Evolutionary conservation across 35 echinoderm and acorn worm species (phyloP).

Genomic region (Lytechinus pictus): DNA sequence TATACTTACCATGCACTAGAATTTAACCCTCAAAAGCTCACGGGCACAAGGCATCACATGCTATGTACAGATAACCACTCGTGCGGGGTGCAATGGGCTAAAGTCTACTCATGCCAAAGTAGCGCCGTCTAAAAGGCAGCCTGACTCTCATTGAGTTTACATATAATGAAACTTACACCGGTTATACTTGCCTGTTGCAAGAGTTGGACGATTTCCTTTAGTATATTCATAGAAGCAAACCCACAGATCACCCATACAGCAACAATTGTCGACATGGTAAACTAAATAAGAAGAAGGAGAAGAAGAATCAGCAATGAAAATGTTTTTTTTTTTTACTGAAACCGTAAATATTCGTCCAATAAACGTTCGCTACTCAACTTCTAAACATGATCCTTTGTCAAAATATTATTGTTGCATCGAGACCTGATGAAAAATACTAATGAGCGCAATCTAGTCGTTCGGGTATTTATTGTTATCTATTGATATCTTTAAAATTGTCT

Average conservation of each 20-base stretch:
- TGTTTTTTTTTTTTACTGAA: too few relatives aligned
- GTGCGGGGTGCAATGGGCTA: slow-evolving; percentile 14
- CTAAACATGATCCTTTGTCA: too few relatives aligned
- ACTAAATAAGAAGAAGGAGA: background rate
- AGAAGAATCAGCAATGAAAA: too few relatives aligned
- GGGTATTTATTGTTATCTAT: too few relatives aligned
- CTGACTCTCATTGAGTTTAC: background rate
- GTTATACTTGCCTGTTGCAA: slow-evolving; percentile 73
- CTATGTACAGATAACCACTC: background rate
- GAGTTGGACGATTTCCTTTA: slow-evolving; percentile 87
- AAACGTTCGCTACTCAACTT: too few relatives aligned
- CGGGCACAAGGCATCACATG: background rate
- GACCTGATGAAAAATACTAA: too few relatives aligned
- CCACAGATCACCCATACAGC: slow-evolving; percentile 50
- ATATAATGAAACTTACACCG: slow-evolving; percentile 32
- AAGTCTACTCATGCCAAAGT: background rate
- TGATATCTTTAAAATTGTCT: too few relatives aligned
- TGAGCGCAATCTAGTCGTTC: too few relatives aligned
- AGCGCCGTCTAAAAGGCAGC: background rate
- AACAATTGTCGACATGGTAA: background rate
- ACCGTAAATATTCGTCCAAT: too few relatives aligned
- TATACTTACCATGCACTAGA: background rate
- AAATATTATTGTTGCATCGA: too few relatives aligned
- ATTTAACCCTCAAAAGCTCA: background rate
- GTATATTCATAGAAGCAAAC: slow-evolving; percentile 56